Evolutionary conservation across 1,140 invertebrate genomes (phyloP), one percentile per base, ranked within the genome.

Genomic region (Ylistrum balloti): DNA sequence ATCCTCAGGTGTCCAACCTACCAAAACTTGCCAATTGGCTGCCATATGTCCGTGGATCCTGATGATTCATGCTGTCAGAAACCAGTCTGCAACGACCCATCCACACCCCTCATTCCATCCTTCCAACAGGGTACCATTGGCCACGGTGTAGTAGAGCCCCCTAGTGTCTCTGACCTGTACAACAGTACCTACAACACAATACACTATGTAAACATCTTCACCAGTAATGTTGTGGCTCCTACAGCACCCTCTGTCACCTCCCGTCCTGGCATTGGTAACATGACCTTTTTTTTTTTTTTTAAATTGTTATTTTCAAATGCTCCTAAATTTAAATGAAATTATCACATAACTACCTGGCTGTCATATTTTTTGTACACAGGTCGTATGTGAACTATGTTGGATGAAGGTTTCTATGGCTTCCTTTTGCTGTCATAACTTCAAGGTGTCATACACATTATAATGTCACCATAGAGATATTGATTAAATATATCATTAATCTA

Each of bases 31-130:
- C 93, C 93, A 86, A 33, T 41, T 20, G 38, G 28, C 22, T 94
- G 93, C 74, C 87, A 56, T 34, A 88, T 90, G 74, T 45, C 86
- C 28, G 38, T 91, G 15, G 93, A 94, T 45, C 91, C 92, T 33
- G 91, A 88, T 86, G 93, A 94, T 56, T 86, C 92, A 15, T 94
- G 93, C 74, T 94, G 93, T 90, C 88, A 92, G 56, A 92, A 91
- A 34, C 93, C 93, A 86, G 45, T 86, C 41, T 94, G 93, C 56
- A 89, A 56, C 28, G 74, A 92, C 5, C 90, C 91, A 28, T 86
- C 74, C 3, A 92, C 89, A 28, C 92, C 92, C 87, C 88, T 94
- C 22, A 92, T 93, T 17, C 93, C 92, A 17, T 89, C 90, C 28
- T 93, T 91, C 86, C 33, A 87, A 85, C 92, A 91, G 33, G 91